Percentiles rank a stretch among this genome's conserved stretches.
Conservation (phyloP, 2,797 vertebrate genomes). For the Poecile montanus region DNA sequence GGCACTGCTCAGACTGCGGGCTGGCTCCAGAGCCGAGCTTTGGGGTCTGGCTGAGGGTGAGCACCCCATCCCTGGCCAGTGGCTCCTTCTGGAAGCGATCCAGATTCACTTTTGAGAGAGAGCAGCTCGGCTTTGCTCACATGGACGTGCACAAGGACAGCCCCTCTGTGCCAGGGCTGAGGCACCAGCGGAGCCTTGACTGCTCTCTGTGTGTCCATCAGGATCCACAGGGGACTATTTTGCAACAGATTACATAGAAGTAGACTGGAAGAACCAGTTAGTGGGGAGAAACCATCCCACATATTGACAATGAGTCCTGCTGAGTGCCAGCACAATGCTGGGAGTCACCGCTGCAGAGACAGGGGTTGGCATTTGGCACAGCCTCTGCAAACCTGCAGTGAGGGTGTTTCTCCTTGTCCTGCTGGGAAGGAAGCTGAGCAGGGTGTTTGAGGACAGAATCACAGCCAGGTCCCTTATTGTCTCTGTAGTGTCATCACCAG, state of each 20-base stretch:
- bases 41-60: not conserved
- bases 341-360: not conserved
- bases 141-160: accelerated
- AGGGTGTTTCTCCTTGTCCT: not conserved
- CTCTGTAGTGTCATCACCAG: not conserved
- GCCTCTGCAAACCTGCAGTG: not conserved
- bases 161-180: accelerated
- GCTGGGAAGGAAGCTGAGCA: not conserved
- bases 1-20: accelerated
- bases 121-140: accelerated
- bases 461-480: not conserved
- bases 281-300: not conserved
- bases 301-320: not conserved
- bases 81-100: accelerated
- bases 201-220: not conserved
- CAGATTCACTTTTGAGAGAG: accelerated
- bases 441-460: not conserved
- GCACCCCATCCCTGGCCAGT: accelerated
- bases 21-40: accelerated
- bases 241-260: not conserved
- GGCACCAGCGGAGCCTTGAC: not conserved
- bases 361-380: not conserved
- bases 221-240: not conserved
- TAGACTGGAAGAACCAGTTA: constrained; percentile 62
- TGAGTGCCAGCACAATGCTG: not conserved